Conservation (phyloP, 2,888 invertebrate species). For the Bibio marci region DNA sequence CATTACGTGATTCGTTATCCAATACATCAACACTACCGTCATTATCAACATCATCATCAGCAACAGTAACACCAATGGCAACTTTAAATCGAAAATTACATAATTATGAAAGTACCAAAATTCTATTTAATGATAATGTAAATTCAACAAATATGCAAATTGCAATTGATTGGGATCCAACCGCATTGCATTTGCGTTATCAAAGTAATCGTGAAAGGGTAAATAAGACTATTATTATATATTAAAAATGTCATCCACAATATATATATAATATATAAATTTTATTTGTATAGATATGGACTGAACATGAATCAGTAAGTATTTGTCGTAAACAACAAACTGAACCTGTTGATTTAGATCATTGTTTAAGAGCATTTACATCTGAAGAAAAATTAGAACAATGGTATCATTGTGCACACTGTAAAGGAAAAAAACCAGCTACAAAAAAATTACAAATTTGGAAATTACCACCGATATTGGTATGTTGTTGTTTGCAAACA, state of each 20-base stretch:
- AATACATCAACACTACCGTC: conserved; percentile 21
- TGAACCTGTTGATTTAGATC: conserved; percentile 68
- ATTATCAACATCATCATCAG: conserved; percentile 11
- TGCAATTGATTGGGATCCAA: conserved; percentile 91
- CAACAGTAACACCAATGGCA: conserved; percentile 9
- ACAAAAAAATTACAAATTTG: conserved; percentile 85
- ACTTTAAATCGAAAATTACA: not conserved
- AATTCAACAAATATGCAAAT: conserved; percentile 31
- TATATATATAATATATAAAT: too few relatives aligned
- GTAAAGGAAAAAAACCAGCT: conserved; percentile 67
- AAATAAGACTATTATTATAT: conserved; percentile 8
- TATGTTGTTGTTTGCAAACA: conserved; percentile 30
- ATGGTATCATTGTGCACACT: conserved; percentile 71
- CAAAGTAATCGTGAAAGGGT: conserved; percentile 61
- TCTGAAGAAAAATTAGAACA: conserved; percentile 72
- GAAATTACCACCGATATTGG: conserved; percentile 76
- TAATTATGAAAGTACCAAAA: not conserved
- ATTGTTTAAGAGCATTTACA: conserved; percentile 78
- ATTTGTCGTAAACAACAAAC: conserved; percentile 52
- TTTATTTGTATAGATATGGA: conserved; percentile 56
- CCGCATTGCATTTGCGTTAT: conserved; percentile 78
- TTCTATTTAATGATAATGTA: not conserved
- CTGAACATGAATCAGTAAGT: conserved; percentile 58
- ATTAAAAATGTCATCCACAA: not conserved
- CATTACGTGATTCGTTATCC: conserved; percentile 16